Percentiles rank a stretch among this genome's conserved stretches.
Evolutionary conservation across 1,140 invertebrate species (phyloP).

Genomic region (Micrasema minimum): DNA sequence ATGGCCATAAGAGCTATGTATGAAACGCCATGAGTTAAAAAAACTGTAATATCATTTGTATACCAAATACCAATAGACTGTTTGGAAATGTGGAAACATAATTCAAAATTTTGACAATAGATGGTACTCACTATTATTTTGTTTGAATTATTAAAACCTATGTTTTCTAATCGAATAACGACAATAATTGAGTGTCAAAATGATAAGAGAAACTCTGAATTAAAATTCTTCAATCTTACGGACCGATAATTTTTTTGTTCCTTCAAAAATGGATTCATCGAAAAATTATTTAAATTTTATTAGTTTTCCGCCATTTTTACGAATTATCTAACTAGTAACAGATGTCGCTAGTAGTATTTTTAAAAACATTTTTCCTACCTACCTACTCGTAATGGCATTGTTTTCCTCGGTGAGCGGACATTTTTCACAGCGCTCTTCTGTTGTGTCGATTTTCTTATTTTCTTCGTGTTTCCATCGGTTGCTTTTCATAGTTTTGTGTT

Average conservation of each 20-base stretch:
- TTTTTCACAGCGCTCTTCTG: slow-evolving; percentile 37
- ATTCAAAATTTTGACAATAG: neutral
- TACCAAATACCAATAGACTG: neutral
- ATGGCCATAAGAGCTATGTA: neutral
- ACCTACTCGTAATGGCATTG: slow-evolving; percentile 40
- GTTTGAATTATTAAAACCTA: no score
- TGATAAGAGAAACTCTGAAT: no score
- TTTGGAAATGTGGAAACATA: neutral
- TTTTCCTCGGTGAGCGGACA: slow-evolving; percentile 45
- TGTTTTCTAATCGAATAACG: no score
- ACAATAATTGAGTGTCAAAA: no score
- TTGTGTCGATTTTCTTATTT: slow-evolving; percentile 37
- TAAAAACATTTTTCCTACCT: slow-evolving; percentile 20
- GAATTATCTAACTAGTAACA: neutral
- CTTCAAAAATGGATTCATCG: no score
- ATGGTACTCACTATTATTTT: no score
- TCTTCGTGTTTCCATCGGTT: slow-evolving; percentile 36
- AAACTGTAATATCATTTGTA: slow-evolving; percentile 8
- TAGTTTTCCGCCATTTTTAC: neutral
- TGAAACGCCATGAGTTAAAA: slow-evolving; percentile 2
- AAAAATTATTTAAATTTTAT: neutral
- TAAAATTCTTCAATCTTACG: no score
- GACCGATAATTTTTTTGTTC: no score
- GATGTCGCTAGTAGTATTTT: slow-evolving; percentile 33
- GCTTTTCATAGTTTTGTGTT: slow-evolving; percentile 25